Conservation (phyloP, 2,113 vertebrate species). For the Mormyrus lacerda region DNA sequence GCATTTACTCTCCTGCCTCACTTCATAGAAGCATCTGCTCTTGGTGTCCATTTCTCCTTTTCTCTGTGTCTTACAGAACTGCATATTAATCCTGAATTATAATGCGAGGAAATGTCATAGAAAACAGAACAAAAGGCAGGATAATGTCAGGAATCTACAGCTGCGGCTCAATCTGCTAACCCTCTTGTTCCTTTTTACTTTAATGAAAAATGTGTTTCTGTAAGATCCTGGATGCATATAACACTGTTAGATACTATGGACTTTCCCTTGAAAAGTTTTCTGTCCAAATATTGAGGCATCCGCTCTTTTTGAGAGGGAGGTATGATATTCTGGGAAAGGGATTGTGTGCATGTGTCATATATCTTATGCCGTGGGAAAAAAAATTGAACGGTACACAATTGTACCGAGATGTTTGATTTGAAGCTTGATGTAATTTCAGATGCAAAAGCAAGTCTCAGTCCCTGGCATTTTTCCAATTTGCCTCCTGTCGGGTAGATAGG, state of each 20-base stretch:
- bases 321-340: background rate
- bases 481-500: background rate
- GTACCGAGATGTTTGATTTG: background rate
- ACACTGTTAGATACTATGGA: background rate
- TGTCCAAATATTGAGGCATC: background rate
- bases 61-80: background rate
- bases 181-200: background rate
- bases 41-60: background rate
- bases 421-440: background rate
- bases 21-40: background rate
- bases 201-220: background rate
- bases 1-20: background rate
- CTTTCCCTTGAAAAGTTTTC: background rate
- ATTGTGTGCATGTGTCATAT: background rate
- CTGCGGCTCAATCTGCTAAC: background rate
- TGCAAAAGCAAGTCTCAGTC: background rate
- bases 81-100: background rate
- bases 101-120: background rate
- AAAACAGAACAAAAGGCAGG: background rate
- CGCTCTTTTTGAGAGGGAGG: background rate
- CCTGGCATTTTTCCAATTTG: background rate
- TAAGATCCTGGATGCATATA: background rate
- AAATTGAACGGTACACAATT: background rate
- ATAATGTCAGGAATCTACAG: background rate
- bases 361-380: background rate